Percentiles rank a stretch among this genome's conserved stretches.
Conservation (phyloP, 2,113 vertebrate species). For the Macquaria ambigua region DNA sequence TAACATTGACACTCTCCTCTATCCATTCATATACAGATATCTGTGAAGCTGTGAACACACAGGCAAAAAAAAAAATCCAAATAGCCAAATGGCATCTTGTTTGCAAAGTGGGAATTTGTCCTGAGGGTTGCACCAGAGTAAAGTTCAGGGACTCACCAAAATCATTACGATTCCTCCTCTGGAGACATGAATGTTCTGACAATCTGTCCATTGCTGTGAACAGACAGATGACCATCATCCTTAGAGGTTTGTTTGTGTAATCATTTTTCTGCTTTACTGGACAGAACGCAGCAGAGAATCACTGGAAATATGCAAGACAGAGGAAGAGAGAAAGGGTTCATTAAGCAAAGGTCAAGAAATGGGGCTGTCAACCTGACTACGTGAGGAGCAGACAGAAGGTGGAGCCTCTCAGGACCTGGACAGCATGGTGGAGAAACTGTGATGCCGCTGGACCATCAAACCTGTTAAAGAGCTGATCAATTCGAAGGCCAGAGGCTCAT, state of each 20-base stretch:
- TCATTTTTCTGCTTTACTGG: neutral
- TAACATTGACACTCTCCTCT: too few relatives aligned
- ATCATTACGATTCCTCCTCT: neutral
- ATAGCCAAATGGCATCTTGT: too few relatives aligned
- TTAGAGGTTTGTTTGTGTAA: neutral
- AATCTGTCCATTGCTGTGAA: neutral
- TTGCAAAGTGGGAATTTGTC: too few relatives aligned
- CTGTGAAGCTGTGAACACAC: too few relatives aligned
- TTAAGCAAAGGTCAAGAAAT: conserved; percentile 29
- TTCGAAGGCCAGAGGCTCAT: conserved; percentile 41
- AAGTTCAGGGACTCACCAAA: neutral
- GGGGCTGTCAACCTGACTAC: neutral
- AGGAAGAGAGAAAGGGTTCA: conserved; percentile 9
- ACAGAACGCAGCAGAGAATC: neutral
- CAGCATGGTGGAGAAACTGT: neutral
- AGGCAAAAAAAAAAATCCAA: too few relatives aligned
- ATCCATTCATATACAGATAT: too few relatives aligned
- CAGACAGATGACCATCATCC: neutral
- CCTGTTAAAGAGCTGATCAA: conserved; percentile 41
- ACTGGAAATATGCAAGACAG: neutral
- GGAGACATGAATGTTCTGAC: neutral
- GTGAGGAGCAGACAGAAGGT: neutral
- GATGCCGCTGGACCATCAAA: conserved; percentile 25
- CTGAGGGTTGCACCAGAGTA: too few relatives aligned
- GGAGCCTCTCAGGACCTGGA: conserved; percentile 13